Percentiles rank a stretch among this genome's conserved stretches.
Evolutionary conservation across 2,113 vertebrate genomes (phyloP).

Genomic region (Phainopepla nitens): DNA sequence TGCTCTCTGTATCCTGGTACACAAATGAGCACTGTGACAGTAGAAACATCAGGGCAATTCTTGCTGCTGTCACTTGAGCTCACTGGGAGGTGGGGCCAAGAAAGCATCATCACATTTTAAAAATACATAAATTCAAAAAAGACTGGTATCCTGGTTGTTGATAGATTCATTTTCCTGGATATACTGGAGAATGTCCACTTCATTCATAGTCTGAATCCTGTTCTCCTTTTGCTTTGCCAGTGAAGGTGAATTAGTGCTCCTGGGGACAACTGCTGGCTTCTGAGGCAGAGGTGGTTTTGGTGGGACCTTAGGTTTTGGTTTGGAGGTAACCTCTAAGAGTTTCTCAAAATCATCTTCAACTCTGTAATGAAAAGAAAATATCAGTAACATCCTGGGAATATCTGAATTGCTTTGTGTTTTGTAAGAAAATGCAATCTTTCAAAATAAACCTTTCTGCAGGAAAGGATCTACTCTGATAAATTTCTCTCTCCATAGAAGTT

Average conservation of each 20-base stretch:
- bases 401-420: neutral
- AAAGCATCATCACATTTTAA: neutral
- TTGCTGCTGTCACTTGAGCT: neutral
- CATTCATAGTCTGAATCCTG: constrained; percentile 74
- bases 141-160: constrained; percentile 63
- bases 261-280: constrained; percentile 51
- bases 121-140: constrained; percentile 64
- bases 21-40: neutral
- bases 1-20: neutral
- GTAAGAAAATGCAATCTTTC: neutral
- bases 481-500: neutral
- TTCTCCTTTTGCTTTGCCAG: neutral
- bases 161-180: constrained; percentile 79
- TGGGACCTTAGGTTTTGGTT: constrained; percentile 60
- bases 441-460: neutral
- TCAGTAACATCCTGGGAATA: neutral
- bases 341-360: constrained; percentile 83
- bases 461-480: neutral
- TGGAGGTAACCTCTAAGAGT: constrained; percentile 70
- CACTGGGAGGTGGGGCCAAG: neutral
- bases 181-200: constrained; percentile 82
- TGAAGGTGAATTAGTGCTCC: neutral
- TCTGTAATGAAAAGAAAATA: constrained; percentile 63
- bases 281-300: constrained; percentile 68
- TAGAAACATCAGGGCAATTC: neutral